Evolutionary conservation across 1,140 invertebrate species (phyloP), one percentile per base, ranked within the genome.

Genomic region (Cataglyphis hispanica): DNA sequence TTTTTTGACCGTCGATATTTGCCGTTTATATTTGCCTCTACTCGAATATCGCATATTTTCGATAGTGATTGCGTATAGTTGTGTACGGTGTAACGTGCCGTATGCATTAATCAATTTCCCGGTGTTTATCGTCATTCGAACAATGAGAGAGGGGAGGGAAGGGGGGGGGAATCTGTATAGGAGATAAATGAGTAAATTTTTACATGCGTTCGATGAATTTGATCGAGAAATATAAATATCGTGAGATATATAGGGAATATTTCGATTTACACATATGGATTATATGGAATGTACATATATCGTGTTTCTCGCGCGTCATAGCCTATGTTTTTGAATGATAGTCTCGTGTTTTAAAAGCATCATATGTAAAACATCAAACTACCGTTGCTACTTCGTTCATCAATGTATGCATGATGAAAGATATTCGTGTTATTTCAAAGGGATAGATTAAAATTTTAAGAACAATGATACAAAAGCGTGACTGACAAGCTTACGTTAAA

Each of bases 251-350:
- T 58, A 31, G 31, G 27, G n/a, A 58, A 40, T 16, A 2, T 22
- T 25, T 74, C 53, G 37, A 83, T 83, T 83, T 72, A 53, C 78
- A 83, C 72, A 37, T 53, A 83, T 83, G 66, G 53, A 81, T 81
- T 81, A 81, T 50, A 53, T 19, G 78, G 34, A 70, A 58, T 53
- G 58, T 56, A 37, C 58, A 67, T 56, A 37, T 70, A 67, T 37
- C 31, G 53, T 37, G n/a, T 70, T 22, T 60, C 53, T 53, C 31
- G 31, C 50, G 34, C 25, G n/a, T 31, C 13, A 40, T 11, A 34
- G 43, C 37, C 4, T 22, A 6, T 19, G 10, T 72, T 81, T 58
- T 60, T 10, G 16, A 2, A 34, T 4, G 25, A 37, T 43, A 43
- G 10, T 56, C 16, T 56, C 31, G 16, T 16, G 50, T 56, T 80